Conservation (phyloP, 2,797 vertebrate species). For the Serranus cabrilla region DNA sequence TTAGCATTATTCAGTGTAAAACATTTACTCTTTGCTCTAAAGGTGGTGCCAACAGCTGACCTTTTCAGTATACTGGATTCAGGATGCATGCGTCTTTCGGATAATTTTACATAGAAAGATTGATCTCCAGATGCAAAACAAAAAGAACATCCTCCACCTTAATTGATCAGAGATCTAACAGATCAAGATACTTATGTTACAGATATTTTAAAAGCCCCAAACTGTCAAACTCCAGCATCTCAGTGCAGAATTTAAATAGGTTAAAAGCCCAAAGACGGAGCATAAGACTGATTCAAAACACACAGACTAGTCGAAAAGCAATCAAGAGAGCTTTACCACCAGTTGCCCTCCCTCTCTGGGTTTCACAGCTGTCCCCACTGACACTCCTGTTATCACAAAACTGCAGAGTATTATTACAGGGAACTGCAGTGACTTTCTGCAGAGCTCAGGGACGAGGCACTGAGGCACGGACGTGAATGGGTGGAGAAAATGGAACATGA, state of each 20-base stretch:
- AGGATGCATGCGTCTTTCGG: not conserved
- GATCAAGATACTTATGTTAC: not conserved
- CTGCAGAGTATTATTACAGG: conserved; percentile 68
- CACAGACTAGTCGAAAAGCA: conserved; percentile 20
- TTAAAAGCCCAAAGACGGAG: conserved; percentile 6
- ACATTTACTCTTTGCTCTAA: not conserved
- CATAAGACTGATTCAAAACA: conserved; percentile 14
- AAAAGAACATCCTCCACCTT: not conserved
- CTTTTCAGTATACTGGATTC: not conserved
- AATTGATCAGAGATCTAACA: conserved; percentile 8
- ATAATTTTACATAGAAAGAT: not conserved
- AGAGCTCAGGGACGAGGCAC: conserved; percentile 68
- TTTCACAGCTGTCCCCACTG: conserved; percentile 50
- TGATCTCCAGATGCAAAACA: not conserved
- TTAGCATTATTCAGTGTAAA: not conserved
- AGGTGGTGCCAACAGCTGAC: not conserved
- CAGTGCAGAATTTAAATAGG: not conserved
- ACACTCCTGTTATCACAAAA: conserved; percentile 51
- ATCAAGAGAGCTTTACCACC: conserved; percentile 54
- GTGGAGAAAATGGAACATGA: conserved; percentile 49
- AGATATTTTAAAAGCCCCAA: conserved; percentile 13
- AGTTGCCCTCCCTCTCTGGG: conserved; percentile 47
- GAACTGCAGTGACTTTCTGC: conserved; percentile 79
- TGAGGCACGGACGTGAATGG: conserved; percentile 51
- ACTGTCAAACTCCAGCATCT: conserved; percentile 18